These are phyloP conservation scores for Bugulina stolonifera DNA, from an alignment of 2,888 invertebrate genomes.

Conservation along the genomic window DNA sequence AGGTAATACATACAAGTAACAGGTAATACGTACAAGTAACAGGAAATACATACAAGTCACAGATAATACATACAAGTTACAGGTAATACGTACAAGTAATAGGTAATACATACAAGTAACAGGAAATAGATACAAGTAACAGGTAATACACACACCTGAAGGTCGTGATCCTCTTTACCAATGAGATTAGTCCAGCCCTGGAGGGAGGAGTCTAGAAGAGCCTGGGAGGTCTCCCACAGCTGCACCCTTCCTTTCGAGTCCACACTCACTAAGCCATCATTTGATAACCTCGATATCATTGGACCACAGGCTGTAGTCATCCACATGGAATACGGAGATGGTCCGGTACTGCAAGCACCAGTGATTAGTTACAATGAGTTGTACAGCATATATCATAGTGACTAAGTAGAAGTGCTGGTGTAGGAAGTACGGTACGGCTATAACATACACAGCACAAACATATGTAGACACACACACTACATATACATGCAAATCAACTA, in stretches of 20 bases:
- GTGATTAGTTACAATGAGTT: too few relatives aligned
- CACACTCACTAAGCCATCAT: conserved; percentile 58
- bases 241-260: conserved; percentile 59
- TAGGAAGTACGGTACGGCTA: too few relatives aligned
- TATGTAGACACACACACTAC: too few relatives aligned
- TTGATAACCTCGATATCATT: conserved; percentile 52
- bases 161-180: conserved; percentile 44
- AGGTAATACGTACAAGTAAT: background rate
- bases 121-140: background rate
- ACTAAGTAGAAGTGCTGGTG: too few relatives aligned
- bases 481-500: too few relatives aligned
- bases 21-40: too few relatives aligned
- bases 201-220: conserved; percentile 54
- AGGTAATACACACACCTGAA: conserved; percentile 43
- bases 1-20: too few relatives aligned
- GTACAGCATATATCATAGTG: too few relatives aligned
- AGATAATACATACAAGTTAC: too few relatives aligned
- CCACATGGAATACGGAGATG: conserved; percentile 56
- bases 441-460: too few relatives aligned
- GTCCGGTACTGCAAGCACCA: conserved; percentile 27
- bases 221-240: conserved; percentile 58
- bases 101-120: background rate
- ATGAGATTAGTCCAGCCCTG: conserved; percentile 56
- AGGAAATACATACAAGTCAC: too few relatives aligned
- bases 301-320: conserved; percentile 53